A percentile compares a stretch with the other conserved stretches of the same genome.
These are phyloP conservation scores for Chlorocebus sabaeus DNA, from an alignment of 2,113 vertebrate species.

Conservation along the genomic window DNA sequence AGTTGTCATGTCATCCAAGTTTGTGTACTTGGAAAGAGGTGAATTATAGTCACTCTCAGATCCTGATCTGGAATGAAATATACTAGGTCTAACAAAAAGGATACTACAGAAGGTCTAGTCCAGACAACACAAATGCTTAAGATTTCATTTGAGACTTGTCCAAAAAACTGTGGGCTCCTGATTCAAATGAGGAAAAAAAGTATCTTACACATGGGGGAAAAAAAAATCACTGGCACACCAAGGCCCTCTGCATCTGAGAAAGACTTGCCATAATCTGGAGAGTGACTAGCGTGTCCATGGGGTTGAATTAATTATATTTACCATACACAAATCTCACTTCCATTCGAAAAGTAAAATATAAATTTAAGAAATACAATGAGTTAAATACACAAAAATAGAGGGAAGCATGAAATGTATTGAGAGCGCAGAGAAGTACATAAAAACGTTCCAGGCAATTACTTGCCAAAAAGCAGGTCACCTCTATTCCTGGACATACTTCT, in stretches of 20 bases:
- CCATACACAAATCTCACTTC: not conserved
- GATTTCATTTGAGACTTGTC: not conserved
- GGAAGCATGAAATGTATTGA: not conserved
- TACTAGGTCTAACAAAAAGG: not conserved
- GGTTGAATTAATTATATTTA: not conserved
- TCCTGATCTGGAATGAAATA: not conserved
- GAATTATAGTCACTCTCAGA: not conserved
- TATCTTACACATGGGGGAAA: not conserved
- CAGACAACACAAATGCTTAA: not conserved
- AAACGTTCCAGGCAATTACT: conserved; percentile 11
- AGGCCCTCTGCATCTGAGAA: not conserved
- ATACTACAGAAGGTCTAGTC: not conserved
- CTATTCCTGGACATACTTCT: not conserved
- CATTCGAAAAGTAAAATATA: not conserved
- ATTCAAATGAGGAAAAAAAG: not conserved
- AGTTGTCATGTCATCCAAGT: not conserved
- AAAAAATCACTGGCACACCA: not conserved
- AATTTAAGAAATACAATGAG: not conserved
- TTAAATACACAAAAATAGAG: not conserved
- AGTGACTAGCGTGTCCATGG: not conserved
- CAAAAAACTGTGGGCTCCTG: not conserved
- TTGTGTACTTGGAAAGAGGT: not conserved
- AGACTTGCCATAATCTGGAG: not conserved
- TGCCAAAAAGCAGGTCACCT: conserved; percentile 10
- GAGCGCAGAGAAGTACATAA: not conserved